Evolutionary conservation across 2,797 vertebrate genomes (phyloP).

Genomic region (Poecilia wingei): DNA sequence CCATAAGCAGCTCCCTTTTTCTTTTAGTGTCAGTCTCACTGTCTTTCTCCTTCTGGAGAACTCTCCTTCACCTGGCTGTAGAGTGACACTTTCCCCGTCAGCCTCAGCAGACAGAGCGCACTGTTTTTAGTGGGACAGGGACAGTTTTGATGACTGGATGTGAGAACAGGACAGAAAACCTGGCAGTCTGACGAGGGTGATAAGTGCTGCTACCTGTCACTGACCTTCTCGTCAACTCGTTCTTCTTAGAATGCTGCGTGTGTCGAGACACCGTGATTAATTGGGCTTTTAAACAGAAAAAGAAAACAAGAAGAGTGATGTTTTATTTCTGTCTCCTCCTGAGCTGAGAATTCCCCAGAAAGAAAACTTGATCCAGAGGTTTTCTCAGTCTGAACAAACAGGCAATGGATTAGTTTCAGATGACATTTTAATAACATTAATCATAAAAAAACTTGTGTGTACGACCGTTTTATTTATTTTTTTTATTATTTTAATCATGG

Average conservation of each 20-base stretch:
- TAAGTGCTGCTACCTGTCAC: slow-evolving; percentile 52
- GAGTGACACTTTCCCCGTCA: slow-evolving; percentile 35
- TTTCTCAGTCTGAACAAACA: slow-evolving; percentile 81
- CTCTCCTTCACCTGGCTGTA: slow-evolving; percentile 27
- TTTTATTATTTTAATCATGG: not conserved
- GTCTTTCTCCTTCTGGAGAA: slow-evolving; percentile 9
- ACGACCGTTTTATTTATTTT: slow-evolving; percentile 65
- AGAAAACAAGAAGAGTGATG: slow-evolving; percentile 46
- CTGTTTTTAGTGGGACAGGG: slow-evolving; percentile 51
- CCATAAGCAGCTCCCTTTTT: slow-evolving; percentile 25
- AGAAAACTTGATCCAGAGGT: slow-evolving; percentile 79
- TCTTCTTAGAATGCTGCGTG: not conserved
- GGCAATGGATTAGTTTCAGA: slow-evolving; percentile 83
- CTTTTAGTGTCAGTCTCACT: slow-evolving; percentile 33
- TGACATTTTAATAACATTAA: slow-evolving; percentile 75
- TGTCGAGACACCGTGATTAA: not conserved
- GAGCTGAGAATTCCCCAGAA: slow-evolving; percentile 77
- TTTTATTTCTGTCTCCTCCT: slow-evolving; percentile 69
- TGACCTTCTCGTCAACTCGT: slow-evolving; percentile 54
- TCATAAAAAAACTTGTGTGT: slow-evolving; percentile 68
- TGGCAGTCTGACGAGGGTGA: slow-evolving; percentile 35
- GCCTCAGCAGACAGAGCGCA: slow-evolving; percentile 36
- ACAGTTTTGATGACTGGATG: slow-evolving; percentile 40
- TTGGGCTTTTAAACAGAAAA: slow-evolving; percentile 33
- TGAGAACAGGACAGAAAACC: slow-evolving; percentile 39